Percentiles rank a stretch among this genome's conserved stretches.
These are phyloP conservation scores for Dolichomitus sp. DNA, from an alignment of 2,888 invertebrate species.

Conservation along the genomic window DNA sequence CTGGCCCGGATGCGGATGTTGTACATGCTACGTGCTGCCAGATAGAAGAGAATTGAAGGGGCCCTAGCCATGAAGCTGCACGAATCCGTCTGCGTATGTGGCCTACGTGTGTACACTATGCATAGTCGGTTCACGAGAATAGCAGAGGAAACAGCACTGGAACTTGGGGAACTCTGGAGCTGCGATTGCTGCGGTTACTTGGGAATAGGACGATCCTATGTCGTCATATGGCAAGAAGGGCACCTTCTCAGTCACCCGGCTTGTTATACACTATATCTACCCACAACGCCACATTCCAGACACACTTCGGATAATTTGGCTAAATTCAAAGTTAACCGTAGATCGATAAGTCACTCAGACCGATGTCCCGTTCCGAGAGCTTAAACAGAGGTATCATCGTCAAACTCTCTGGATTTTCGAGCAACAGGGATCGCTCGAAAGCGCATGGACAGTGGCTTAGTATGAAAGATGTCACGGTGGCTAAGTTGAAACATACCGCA, in stretches of 20 bases:
- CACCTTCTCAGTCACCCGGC: slow-evolving; percentile 5
- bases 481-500: slow-evolving; percentile 5
- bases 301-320: slow-evolving; percentile 78
- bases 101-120: slow-evolving; percentile 5
- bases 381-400: slow-evolving; percentile 66
- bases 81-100: slow-evolving; percentile 46
- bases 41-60: slow-evolving; percentile 30
- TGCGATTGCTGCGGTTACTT: slow-evolving; percentile 68
- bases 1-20: slow-evolving; percentile 29
- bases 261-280: slow-evolving; percentile 4
- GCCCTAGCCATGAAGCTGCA: slow-evolving; percentile 24
- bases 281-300: slow-evolving; percentile 71
- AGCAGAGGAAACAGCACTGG: slow-evolving; percentile 44
- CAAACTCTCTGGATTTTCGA: slow-evolving; percentile 19
- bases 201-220: slow-evolving; percentile 55
- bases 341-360: slow-evolving; percentile 75
- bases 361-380: slow-evolving; percentile 59
- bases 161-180: slow-evolving; percentile 71
- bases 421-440: background rate
- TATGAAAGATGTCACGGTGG: slow-evolving; percentile 35
- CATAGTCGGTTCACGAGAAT: slow-evolving; percentile 9
- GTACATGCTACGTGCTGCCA: slow-evolving; percentile 10
- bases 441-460: slow-evolving; percentile 6
- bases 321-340: slow-evolving; percentile 77
- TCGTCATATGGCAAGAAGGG: slow-evolving; percentile 36